Evolutionary conservation across 2,888 invertebrate species (phyloP).

Genomic region (Agriopis marginaria): DNA sequence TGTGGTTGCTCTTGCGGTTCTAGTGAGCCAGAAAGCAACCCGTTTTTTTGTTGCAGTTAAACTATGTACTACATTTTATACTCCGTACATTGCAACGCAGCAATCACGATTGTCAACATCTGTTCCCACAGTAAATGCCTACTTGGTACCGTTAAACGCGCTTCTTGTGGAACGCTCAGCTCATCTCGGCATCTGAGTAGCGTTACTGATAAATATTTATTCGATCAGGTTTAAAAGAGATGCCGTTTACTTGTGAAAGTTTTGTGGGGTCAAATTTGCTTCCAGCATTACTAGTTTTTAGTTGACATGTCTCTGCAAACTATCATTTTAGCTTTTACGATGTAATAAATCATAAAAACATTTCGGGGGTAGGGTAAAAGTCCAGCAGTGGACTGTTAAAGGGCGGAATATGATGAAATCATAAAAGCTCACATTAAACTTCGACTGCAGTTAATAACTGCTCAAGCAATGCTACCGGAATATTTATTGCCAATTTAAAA

Average conservation of each 20-base stretch:
- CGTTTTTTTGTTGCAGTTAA: background rate
- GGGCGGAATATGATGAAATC: too few relatives aligned
- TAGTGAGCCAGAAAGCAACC: background rate
- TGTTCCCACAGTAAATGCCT: conserved; percentile 43
- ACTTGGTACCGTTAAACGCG: conserved; percentile 55
- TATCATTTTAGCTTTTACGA: background rate
- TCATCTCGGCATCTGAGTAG: conserved; percentile 34
- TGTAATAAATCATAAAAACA: conserved; percentile 1
- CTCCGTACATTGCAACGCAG: conserved; percentile 5
- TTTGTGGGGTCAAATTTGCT: background rate
- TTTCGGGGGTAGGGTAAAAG: too few relatives aligned
- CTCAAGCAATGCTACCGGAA: background rate
- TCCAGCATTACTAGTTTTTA: background rate
- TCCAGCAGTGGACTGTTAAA: too few relatives aligned
- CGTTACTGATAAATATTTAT: conserved; percentile 47
- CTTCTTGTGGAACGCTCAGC: conserved; percentile 19
- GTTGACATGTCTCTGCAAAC: background rate
- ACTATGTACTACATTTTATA: conserved; percentile 1
- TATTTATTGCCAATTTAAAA: conserved; percentile 20
- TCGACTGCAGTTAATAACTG: conserved; percentile 6
- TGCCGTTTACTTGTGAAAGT: conserved; percentile 14
- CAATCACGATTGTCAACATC: conserved; percentile 42
- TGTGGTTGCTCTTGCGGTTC: background rate
- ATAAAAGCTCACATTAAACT: background rate
- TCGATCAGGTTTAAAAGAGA: conserved; percentile 29